Conservation (phyloP, 1,140 invertebrate genomes). For the Drosophila nasuta region DNA sequence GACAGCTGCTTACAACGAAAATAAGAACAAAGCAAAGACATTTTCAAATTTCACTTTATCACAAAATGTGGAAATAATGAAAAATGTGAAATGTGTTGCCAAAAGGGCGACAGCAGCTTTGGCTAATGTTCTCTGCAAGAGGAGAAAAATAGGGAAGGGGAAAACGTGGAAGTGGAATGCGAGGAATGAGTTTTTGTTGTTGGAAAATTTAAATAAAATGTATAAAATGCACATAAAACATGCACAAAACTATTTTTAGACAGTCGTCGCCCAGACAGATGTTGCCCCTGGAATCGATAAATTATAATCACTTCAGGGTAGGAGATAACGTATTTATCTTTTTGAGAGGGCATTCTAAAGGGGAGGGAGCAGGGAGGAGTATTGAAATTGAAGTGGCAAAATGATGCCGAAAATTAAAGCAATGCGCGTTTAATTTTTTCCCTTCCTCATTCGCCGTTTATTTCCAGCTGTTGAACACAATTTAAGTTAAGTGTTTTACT, state of each 20-base stretch:
- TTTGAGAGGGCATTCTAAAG: neutral
- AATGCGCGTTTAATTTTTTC: slow-evolving; percentile 21
- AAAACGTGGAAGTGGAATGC: neutral
- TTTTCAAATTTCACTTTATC: slow-evolving; percentile 65
- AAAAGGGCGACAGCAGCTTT: slow-evolving; percentile 47
- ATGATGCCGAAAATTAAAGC: slow-evolving; percentile 45
- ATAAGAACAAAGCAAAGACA: slow-evolving; percentile 42
- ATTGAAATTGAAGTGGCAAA: neutral
- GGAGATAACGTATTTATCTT: slow-evolving; percentile 4
- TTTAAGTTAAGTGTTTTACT: slow-evolving; percentile 74
- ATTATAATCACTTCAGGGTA: slow-evolving; percentile 39
- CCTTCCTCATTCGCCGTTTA: slow-evolving; percentile 36
- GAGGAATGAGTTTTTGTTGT: neutral
- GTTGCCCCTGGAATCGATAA: slow-evolving; percentile 45
- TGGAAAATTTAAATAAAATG: slow-evolving; percentile 52
- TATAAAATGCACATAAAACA: slow-evolving; percentile 49
- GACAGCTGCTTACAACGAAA: slow-evolving; percentile 32
- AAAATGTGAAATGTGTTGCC: slow-evolving; percentile 62
- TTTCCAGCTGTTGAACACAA: slow-evolving; percentile 76
- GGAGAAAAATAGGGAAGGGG: neutral
- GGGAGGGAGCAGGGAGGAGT: too few species aligned
- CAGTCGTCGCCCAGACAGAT: slow-evolving; percentile 29
- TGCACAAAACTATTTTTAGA: slow-evolving; percentile 54
- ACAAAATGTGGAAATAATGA: slow-evolving; percentile 64
- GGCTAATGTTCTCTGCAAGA: slow-evolving; percentile 29